A percentile compares a stretch with the other conserved stretches of the same genome.
Evolutionary conservation across 2,797 vertebrate species (phyloP).

Genomic region (Pseudomugil tenellus): DNA sequence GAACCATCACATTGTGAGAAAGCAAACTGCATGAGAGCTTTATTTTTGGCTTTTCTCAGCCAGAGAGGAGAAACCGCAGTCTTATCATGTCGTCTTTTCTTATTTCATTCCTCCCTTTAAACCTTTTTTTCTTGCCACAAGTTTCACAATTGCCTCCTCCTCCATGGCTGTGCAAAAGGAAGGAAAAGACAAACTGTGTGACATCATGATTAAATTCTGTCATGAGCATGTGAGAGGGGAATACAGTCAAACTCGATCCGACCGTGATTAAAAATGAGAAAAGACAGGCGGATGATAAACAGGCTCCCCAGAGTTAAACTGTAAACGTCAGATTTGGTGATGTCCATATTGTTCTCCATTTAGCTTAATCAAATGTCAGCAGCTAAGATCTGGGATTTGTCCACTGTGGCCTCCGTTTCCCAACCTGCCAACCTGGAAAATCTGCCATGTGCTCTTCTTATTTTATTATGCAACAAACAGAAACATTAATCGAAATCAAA

Average conservation of each 20-base stretch:
- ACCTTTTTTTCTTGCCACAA: neutral
- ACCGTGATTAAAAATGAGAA: constrained; percentile 59
- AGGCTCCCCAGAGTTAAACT: constrained; percentile 46
- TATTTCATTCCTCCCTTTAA: neutral
- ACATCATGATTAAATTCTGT: constrained; percentile 56
- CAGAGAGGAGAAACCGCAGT: constrained; percentile 17
- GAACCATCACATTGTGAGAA: constrained; percentile 17
- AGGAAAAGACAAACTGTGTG: constrained; percentile 19
- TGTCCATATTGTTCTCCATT: constrained; percentile 68
- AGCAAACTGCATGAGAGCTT: constrained; percentile 1
- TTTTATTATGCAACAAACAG: constrained; percentile 57
- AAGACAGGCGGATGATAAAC: constrained; percentile 50
- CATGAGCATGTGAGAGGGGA: constrained; percentile 18
- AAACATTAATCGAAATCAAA: constrained; percentile 47
- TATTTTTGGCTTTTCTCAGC: constrained; percentile 30
- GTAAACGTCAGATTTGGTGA: constrained; percentile 36
- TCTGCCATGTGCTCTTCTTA: constrained; percentile 41
- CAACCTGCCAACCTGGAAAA: constrained; percentile 53
- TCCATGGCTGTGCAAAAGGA: neutral
- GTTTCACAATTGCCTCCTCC: neutral
- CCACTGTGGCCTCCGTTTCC: constrained; percentile 29
- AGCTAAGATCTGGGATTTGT: constrained; percentile 62
- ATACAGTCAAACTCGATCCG: constrained; percentile 33
- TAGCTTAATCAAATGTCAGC: constrained; percentile 72
- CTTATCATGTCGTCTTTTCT: constrained; percentile 21